A percentile compares a stretch with the other conserved stretches of the same genome.
phyloP scores from a whole-genome alignment of 2,888 invertebrate genomes.

The Microchrysa polita region DNA sequence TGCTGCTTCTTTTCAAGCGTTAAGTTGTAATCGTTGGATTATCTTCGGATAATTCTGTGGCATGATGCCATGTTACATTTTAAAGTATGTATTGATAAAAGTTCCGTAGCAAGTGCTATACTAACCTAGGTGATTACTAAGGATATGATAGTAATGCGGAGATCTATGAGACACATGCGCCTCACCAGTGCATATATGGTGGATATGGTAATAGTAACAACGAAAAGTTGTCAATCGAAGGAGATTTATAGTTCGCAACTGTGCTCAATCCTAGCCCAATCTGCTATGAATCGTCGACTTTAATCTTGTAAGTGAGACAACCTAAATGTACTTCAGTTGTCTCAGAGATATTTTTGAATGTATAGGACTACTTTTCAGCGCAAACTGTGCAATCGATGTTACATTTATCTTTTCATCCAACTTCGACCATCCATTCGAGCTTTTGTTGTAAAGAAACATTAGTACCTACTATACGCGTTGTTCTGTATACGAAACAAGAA shows the following conservation, averaged over 20 bases:
- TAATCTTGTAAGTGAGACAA: too few relatives aligned
- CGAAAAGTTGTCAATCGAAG: too few relatives aligned
- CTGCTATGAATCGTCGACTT: too few relatives aligned
- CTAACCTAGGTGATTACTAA: too few relatives aligned
- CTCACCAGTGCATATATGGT: too few relatives aligned
- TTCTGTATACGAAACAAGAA: conserved; percentile 26
- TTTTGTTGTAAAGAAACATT: conserved; percentile 38
- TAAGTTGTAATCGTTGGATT: conserved; percentile 43
- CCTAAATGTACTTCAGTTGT: too few relatives aligned
- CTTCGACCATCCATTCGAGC: neutral
- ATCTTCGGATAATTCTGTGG: conserved; percentile 41
- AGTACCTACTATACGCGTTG: conserved; percentile 28
- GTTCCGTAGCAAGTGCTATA: too few relatives aligned
- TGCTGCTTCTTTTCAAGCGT: conserved; percentile 40
- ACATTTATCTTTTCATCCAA: conserved; percentile 31
- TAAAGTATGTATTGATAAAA: conserved; percentile 13
- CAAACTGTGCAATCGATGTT: neutral
- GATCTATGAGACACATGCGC: too few relatives aligned
- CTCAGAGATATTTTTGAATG: neutral
- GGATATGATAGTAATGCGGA: too few relatives aligned
- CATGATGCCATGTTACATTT: conserved; percentile 28
- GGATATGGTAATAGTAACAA: too few relatives aligned
- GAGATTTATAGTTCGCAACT: too few relatives aligned
- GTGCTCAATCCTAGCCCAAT: too few relatives aligned
- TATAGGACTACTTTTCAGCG: neutral